Evolutionary conservation across 2,113 vertebrate genomes (phyloP), one percentile per base, ranked within the genome.

Genomic region (Odocoileus hemionus): DNA sequence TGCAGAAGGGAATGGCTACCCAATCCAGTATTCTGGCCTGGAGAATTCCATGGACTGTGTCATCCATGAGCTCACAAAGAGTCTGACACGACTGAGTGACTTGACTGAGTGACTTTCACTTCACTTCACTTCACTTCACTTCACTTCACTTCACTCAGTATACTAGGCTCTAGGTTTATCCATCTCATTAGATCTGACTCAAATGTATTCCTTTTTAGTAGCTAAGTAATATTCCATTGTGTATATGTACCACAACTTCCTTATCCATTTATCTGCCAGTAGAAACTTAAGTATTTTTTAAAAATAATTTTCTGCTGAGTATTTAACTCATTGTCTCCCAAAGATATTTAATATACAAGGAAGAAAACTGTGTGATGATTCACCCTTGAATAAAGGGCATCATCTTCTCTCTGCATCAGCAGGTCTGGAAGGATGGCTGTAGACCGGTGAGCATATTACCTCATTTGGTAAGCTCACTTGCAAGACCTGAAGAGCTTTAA

Each of bases 391-490:
- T 1, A 15, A 26, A 86, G 3, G 28, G 0, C 4, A 13, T 15
- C 28, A 8, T 36, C 26, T 11, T 28, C 15, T 26, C 28, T 33
- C 52, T 10, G 28, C 3, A 19, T 1, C n/a, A 21, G 12, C 3
- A 36, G 33, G 4, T 23, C 5, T 1, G 5, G 13, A 3, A 15
- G 23, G 26, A 33, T 4, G 0, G 4, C 1, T 1, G 0, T 7
- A 25, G 36, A 12, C 10, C 1, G 2, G 5, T 2, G 1, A 76
- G 3, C 2, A 4, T 4, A 1, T 3, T 2, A 9, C 15, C 17
- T 1, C 25, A 1, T 14, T 8, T 13, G 28, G 15, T 4, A 33
- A 19, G 5, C 12, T 2, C n/a, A 13, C 45, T 43, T 33, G 28
- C 1, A 30, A 25, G 15, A 1, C 4, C 1, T 1, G 1, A 17